Evolutionary conservation across 2,113 vertebrate genomes (phyloP).

Genomic region (Heterocephalus glaber): DNA sequence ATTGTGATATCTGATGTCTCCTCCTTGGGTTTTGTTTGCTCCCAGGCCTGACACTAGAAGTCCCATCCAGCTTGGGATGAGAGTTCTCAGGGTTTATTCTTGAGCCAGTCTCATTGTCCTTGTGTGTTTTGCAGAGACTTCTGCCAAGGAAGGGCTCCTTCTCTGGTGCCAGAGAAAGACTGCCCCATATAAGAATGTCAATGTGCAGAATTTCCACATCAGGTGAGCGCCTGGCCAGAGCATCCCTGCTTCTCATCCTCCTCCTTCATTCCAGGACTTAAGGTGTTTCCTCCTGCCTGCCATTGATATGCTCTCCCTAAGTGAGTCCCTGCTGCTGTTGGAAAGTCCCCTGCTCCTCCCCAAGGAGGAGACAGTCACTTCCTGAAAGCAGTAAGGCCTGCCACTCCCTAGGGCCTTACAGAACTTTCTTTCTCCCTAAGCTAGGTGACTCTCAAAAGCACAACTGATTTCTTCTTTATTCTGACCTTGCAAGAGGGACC

Average conservation of each 20-base stretch:
- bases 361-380: background rate
- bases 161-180: constrained; percentile 98
- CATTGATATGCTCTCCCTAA: background rate
- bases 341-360: background rate
- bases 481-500: background rate
- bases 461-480: background rate
- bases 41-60: background rate
- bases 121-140: constrained; percentile 89
- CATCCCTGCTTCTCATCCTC: fast-evolving
- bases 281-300: background rate
- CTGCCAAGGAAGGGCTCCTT: constrained; percentile 95
- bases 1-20: background rate
- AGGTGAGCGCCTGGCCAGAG: constrained; percentile 80
- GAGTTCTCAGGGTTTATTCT: background rate
- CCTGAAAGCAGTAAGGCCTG: background rate
- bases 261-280: fast-evolving
- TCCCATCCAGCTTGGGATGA: too few relatives aligned
- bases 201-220: constrained; percentile 99
- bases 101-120: background rate
- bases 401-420: background rate
- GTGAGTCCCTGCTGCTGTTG: background rate
- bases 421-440: background rate
- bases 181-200: constrained; percentile 97
- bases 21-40: background rate
- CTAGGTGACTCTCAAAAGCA: background rate